Evolutionary conservation across 2,888 invertebrate species (phyloP).

Genomic region (Phragmatobia fuliginosa): DNA sequence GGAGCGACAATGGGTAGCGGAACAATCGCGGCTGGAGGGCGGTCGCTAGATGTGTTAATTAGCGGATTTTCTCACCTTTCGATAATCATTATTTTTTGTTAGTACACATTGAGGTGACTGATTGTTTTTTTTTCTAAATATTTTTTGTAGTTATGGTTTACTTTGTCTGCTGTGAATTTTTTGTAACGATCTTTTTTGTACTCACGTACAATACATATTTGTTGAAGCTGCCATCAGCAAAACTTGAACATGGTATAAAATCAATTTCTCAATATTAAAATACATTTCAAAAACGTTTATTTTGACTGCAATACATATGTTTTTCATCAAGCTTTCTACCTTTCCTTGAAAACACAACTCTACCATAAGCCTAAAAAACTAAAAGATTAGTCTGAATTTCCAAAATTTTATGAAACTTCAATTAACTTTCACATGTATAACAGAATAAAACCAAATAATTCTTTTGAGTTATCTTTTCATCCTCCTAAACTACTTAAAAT

Average conservation of each 20-base stretch:
- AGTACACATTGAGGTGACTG: constrained; percentile 46
- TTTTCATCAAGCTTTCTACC: not conserved
- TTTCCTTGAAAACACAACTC: not conserved
- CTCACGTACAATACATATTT: not conserved
- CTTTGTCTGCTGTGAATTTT: constrained; percentile 27
- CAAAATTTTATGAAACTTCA: too few relatives aligned
- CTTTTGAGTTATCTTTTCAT: not conserved
- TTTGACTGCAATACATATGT: not conserved
- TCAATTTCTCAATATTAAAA: not conserved
- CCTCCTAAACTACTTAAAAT: not conserved
- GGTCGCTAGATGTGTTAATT: constrained; percentile 74
- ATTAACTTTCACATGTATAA: not conserved
- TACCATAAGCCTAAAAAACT: not conserved
- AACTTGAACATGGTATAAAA: not conserved
- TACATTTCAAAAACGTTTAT: not conserved
- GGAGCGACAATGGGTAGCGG: constrained; percentile 68
- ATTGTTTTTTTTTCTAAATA: constrained; percentile 55
- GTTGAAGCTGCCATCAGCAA: not conserved
- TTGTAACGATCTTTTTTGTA: constrained; percentile 40
- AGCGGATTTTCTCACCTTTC: constrained; percentile 83
- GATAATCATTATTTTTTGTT: constrained; percentile 71
- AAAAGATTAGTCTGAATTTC: too few relatives aligned
- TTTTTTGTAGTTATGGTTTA: constrained; percentile 57
- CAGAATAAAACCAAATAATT: not conserved
- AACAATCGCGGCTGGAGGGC: constrained; percentile 69